Evolutionary conservation across 1,140 invertebrate species (phyloP).

Genomic region (Polypedilum vanderplanki): DNA sequence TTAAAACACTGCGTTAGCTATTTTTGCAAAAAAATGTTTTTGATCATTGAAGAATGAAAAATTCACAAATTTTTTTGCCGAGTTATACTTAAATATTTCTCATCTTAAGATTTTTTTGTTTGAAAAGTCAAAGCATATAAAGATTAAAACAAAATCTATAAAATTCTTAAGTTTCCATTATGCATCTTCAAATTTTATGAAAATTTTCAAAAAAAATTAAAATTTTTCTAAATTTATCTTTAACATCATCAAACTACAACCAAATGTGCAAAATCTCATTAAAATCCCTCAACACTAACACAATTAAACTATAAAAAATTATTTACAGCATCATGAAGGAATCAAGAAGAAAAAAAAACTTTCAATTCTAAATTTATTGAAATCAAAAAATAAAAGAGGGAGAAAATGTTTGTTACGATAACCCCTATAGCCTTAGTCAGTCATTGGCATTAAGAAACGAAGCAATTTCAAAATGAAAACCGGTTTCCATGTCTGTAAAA

Average conservation of each 20-base stretch:
- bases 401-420: not conserved
- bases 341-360: not conserved
- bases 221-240: not conserved
- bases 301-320: not conserved
- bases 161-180: too few species aligned
- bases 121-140: too few species aligned
- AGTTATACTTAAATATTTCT: too few species aligned
- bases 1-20: too few species aligned
- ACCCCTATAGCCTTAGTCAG: not conserved
- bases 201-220: too few species aligned
- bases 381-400: constrained; percentile 1
- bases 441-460: not conserved
- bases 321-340: too few species aligned
- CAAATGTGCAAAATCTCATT: not conserved
- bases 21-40: too few species aligned
- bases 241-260: not conserved
- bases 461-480: constrained; percentile 24
- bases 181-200: too few species aligned
- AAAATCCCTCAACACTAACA: not conserved
- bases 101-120: too few species aligned
- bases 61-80: too few species aligned
- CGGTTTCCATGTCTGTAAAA: not conserved
- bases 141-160: too few species aligned
- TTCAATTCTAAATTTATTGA: not conserved
- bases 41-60: too few species aligned